These are phyloP conservation scores for Lepidothrix coronata DNA, from an alignment of 2,113 vertebrate genomes.

Conservation along the genomic window DNA sequence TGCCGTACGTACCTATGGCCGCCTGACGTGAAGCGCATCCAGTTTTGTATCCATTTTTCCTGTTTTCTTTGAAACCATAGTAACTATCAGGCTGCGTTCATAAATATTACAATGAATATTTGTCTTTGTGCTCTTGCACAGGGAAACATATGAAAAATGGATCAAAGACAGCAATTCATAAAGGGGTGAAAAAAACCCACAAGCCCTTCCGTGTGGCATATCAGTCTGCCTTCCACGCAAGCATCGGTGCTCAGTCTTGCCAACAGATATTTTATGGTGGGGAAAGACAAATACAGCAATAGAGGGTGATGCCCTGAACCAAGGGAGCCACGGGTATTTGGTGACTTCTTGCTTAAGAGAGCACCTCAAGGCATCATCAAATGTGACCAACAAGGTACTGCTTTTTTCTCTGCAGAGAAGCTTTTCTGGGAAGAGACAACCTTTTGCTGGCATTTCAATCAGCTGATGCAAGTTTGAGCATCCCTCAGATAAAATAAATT, in stretches of 20 bases:
- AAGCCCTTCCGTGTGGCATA: fast-evolving
- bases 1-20: neutral
- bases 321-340: neutral
- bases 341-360: neutral
- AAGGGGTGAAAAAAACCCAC: neutral
- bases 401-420: neutral
- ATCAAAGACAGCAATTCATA: slow-evolving; percentile 26
- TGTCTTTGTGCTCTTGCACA: slow-evolving; percentile 10
- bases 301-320: neutral
- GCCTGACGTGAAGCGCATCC: neutral
- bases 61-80: slow-evolving; percentile 49
- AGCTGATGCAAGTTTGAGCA: neutral
- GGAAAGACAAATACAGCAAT: neutral
- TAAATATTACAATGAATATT: slow-evolving; percentile 49
- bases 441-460: neutral
- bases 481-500: neutral
- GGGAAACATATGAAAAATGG: slow-evolving; percentile 30
- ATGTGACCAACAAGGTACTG: neutral
- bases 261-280: neutral
- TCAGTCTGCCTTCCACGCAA: neutral
- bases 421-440: neutral
- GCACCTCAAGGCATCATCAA: neutral
- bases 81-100: slow-evolving; percentile 19
- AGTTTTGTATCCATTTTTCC: slow-evolving; percentile 21
- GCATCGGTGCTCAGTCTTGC: neutral